A percentile compares a stretch with the other conserved stretches of the same genome.
These are phyloP conservation scores for Drosophila nigromelanica DNA, from an alignment of 1,140 invertebrate genomes.

Conservation along the genomic window DNA sequence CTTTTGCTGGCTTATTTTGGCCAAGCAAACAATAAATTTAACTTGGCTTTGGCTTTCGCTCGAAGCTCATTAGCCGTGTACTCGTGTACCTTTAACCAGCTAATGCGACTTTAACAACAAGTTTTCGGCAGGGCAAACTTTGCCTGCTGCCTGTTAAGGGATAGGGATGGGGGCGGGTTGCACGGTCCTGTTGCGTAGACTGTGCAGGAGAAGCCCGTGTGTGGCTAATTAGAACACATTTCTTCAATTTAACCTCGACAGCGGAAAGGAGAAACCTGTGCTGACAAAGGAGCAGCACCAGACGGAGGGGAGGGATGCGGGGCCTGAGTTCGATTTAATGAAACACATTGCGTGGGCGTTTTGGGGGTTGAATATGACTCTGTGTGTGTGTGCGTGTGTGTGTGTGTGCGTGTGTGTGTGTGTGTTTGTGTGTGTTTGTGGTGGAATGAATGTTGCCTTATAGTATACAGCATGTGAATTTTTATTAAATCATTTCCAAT, in stretches of 20 bases:
- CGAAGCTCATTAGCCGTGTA: slow-evolving; percentile 48
- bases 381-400: neutral
- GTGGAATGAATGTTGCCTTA: slow-evolving; percentile 13
- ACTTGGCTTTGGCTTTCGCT: slow-evolving; percentile 24
- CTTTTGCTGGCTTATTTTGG: slow-evolving; percentile 29
- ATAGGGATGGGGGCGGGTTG: neutral
- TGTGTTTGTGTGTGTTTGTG: neutral
- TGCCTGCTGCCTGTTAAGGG: slow-evolving; percentile 19
- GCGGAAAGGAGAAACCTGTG: slow-evolving; percentile 27
- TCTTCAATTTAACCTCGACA: slow-evolving; percentile 78
- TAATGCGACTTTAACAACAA: slow-evolving; percentile 78
- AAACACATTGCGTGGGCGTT: slow-evolving; percentile 54
- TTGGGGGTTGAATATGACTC: too few species aligned
- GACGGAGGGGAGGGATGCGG: neutral
- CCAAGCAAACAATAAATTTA: slow-evolving; percentile 64
- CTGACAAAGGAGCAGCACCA: slow-evolving; percentile 18
- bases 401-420: neutral
- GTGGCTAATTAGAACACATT: slow-evolving; percentile 80
- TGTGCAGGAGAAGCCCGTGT: slow-evolving; percentile 47
- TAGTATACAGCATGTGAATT: slow-evolving; percentile 28
- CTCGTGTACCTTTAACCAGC: slow-evolving; percentile 53
- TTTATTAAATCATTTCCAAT: slow-evolving; percentile 75
- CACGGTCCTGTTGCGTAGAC: too few species aligned
- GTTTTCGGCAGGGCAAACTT: slow-evolving; percentile 56
- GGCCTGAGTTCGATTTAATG: slow-evolving; percentile 64